Conservation (phyloP, 2,888 invertebrate species). For the Boloria selene region DNA sequence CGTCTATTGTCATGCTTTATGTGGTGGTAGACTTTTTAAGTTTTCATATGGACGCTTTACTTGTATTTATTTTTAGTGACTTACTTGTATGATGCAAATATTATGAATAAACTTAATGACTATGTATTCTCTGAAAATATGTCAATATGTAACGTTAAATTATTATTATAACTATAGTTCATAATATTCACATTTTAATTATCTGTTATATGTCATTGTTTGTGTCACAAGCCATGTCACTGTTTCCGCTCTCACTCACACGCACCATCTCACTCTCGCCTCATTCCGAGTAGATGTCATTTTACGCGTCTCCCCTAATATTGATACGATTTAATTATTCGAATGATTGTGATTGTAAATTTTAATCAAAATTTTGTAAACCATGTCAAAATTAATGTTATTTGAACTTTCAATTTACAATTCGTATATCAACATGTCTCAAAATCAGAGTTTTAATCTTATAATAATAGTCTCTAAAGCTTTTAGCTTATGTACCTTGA, state of each 20-base stretch:
- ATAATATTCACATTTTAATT: slow-evolving; percentile 36
- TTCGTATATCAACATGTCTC: background rate
- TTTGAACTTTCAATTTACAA: too few relatives aligned
- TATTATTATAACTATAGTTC: slow-evolving; percentile 20
- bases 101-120: slow-evolving; percentile 26
- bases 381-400: background rate
- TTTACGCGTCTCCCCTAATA: slow-evolving; percentile 42
- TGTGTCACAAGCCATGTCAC: slow-evolving; percentile 74
- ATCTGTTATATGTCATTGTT: slow-evolving; percentile 37
- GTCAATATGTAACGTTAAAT: background rate
- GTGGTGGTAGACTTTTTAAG: slow-evolving; percentile 28
- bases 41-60: slow-evolving; percentile 28
- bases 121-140: background rate
- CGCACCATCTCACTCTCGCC: slow-evolving; percentile 79
- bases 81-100: slow-evolving; percentile 34
- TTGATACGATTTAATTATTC: background rate
- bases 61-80: slow-evolving; percentile 28
- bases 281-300: slow-evolving; percentile 68
- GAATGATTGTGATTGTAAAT: background rate
- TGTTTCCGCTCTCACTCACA: slow-evolving; percentile 79
- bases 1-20: slow-evolving; percentile 31
- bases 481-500: background rate
- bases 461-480: background rate
- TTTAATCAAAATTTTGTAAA: background rate
- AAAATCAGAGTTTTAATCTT: background rate